Percentiles rank a stretch among this genome's conserved stretches.
Conservation (phyloP, 35 echinoderm and acorn worm species). For the Hemicentrotus pulcherrimus region DNA sequence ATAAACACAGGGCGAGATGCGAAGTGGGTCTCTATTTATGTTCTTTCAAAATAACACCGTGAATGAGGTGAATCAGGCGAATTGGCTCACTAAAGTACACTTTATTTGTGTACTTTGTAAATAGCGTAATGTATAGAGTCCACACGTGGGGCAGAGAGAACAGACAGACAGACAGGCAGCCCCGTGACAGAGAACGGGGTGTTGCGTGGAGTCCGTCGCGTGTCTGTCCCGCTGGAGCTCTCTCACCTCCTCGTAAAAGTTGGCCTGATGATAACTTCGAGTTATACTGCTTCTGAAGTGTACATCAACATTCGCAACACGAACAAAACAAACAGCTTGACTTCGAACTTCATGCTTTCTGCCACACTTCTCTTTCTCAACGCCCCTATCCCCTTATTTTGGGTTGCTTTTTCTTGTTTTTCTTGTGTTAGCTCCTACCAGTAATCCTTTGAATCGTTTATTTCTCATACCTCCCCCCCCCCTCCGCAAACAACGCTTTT, state of each 20-base stretch:
- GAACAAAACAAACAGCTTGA: conserved; percentile 52
- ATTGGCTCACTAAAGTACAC: conserved; percentile 41
- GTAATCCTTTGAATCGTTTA: not conserved
- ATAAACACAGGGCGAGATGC: conserved; percentile 7
- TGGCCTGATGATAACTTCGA: not conserved
- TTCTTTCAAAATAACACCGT: conserved; percentile 52
- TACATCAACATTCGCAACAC: conserved; percentile 51
- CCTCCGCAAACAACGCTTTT: no score
- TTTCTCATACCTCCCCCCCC: not conserved
- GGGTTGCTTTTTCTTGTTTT: not conserved
- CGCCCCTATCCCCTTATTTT: not conserved
- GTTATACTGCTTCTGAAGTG: conserved; percentile 22
- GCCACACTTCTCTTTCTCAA: conserved; percentile 7
- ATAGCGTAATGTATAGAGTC: conserved; percentile 54
- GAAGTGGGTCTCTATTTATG: conserved; percentile 40
- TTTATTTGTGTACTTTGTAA: conserved; percentile 58
- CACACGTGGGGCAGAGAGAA: conserved; percentile 21
- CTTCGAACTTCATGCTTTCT: not conserved
- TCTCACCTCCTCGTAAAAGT: conserved; percentile 25
- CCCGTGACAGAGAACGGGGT: conserved; percentile 4
- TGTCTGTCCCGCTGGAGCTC: conserved; percentile 37
- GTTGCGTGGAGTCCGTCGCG: conserved; percentile 38
- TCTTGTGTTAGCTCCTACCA: not conserved
- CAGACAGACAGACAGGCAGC: not conserved
- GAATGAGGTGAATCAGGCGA: conserved; percentile 49